Evolutionary conservation across 2,888 invertebrate genomes (phyloP).

Genomic region (Drosophila neonasuta): DNA sequence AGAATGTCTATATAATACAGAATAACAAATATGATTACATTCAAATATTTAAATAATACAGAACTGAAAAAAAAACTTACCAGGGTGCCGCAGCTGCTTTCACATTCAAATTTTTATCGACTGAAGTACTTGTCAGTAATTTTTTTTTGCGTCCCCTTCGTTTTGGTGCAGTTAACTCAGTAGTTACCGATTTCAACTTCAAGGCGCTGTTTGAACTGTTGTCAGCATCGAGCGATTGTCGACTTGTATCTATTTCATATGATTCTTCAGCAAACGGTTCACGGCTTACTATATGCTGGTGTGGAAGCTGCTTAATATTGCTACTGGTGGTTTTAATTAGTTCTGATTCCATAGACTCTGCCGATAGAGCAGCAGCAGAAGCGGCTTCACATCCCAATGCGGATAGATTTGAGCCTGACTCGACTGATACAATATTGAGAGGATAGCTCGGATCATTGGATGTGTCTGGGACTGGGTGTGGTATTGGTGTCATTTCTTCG

Average conservation of each 20-base stretch:
- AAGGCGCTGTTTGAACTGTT: slow-evolving; percentile 19
- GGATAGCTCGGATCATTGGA: slow-evolving; percentile 36
- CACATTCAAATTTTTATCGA: slow-evolving; percentile 28
- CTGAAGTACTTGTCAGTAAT: slow-evolving; percentile 76
- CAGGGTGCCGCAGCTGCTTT: slow-evolving; percentile 37
- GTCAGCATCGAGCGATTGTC: slow-evolving; percentile 25
- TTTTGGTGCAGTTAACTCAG: slow-evolving; percentile 85
- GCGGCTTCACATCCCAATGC: slow-evolving; percentile 11
- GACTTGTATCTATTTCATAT: slow-evolving; percentile 18
- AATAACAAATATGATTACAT: not conserved
- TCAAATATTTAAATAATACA: not conserved
- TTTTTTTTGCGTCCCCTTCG: slow-evolving; percentile 95
- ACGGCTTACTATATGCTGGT: slow-evolving; percentile 15
- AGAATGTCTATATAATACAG: not conserved
- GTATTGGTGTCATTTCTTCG: slow-evolving; percentile 84
- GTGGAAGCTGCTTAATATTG: slow-evolving; percentile 1
- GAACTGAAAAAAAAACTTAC: slow-evolving; percentile 37
- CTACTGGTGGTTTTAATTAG: slow-evolving; percentile 3
- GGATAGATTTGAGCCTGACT: slow-evolving; percentile 5
- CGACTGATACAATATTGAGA: slow-evolving; percentile 16
- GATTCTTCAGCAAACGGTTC: slow-evolving; percentile 11
- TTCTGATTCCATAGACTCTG: slow-evolving; percentile 5
- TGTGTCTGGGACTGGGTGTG: slow-evolving; percentile 49
- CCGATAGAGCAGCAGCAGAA: slow-evolving; percentile 1
- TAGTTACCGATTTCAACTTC: slow-evolving; percentile 72